phyloP scores from a whole-genome alignment of 2,888 invertebrate genomes.

The Monoplex corrugatus region DNA sequence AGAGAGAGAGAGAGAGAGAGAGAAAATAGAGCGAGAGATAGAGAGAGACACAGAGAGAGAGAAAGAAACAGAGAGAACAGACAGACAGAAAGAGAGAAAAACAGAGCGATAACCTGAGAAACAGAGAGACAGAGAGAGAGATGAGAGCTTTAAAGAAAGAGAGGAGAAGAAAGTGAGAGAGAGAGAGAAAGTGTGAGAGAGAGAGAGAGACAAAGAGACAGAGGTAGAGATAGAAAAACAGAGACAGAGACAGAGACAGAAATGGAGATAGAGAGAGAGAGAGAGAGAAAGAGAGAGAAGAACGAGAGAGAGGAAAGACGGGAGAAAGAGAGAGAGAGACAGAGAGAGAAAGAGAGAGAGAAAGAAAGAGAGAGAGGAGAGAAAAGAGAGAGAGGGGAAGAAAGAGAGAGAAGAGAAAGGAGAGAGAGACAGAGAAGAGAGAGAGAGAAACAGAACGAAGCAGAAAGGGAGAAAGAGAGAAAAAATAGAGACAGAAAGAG shows the following conservation, averaged over 20 bases:
- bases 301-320: background rate
- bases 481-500: no score
- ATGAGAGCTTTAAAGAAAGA: no score
- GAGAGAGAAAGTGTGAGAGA: no score
- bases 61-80: no score
- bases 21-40: background rate
- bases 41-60: no score
- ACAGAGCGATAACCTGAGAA: background rate
- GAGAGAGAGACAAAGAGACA: no score
- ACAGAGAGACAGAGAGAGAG: no score
- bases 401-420: background rate
- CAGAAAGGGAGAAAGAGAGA: no score
- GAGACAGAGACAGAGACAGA: background rate
- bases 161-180: no score
- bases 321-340: slow-evolving; percentile 5
- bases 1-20: background rate
- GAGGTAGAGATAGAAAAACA: background rate
- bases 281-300: background rate
- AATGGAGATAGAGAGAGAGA: background rate
- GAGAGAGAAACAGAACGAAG: background rate
- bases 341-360: background rate
- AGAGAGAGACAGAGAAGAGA: background rate
- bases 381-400: background rate
- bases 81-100: background rate
- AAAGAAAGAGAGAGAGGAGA: background rate